A percentile compares a stretch with the other conserved stretches of the same genome.
Evolutionary conservation across 2,797 vertebrate species (phyloP).

Genomic region (Brachyrhaphis roseni): DNA sequence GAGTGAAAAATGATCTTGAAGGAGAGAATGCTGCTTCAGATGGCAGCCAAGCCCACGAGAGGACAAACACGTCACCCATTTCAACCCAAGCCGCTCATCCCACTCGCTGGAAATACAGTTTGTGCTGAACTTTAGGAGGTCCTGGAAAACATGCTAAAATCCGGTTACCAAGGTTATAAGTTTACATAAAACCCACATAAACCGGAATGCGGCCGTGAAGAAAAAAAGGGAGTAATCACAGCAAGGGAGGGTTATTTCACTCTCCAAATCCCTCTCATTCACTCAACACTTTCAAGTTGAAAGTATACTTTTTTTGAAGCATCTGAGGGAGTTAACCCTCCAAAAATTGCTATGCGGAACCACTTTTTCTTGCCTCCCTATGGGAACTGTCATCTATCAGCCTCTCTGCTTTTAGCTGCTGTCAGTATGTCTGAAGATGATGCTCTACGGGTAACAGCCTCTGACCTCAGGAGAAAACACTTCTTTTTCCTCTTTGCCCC

Average conservation of each 20-base stretch:
- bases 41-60: constrained; percentile 24
- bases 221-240: constrained; percentile 36
- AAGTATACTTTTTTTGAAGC: constrained; percentile 33
- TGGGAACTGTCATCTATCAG: constrained; percentile 50
- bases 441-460: constrained; percentile 33
- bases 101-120: constrained; percentile 9
- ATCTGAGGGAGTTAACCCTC: constrained; percentile 26
- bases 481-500: constrained; percentile 1
- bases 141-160: constrained; percentile 26
- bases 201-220: constrained; percentile 27
- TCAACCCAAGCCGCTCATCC: not conserved
- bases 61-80: constrained; percentile 30
- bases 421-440: constrained; percentile 50
- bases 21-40: constrained; percentile 27
- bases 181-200: constrained; percentile 38
- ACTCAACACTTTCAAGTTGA: constrained; percentile 34
- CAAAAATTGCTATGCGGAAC: constrained; percentile 44
- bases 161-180: constrained; percentile 31
- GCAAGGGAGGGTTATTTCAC: constrained; percentile 29
- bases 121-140: constrained; percentile 28
- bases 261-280: constrained; percentile 29
- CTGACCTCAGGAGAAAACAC: constrained; percentile 29
- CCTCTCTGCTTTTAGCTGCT: constrained; percentile 43
- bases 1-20: constrained; percentile 45
- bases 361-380: constrained; percentile 21